A percentile compares a stretch with the other conserved stretches of the same genome.
Evolutionary conservation across 2,888 invertebrate species (phyloP).

Genomic region (Emmelina monodactyla): DNA sequence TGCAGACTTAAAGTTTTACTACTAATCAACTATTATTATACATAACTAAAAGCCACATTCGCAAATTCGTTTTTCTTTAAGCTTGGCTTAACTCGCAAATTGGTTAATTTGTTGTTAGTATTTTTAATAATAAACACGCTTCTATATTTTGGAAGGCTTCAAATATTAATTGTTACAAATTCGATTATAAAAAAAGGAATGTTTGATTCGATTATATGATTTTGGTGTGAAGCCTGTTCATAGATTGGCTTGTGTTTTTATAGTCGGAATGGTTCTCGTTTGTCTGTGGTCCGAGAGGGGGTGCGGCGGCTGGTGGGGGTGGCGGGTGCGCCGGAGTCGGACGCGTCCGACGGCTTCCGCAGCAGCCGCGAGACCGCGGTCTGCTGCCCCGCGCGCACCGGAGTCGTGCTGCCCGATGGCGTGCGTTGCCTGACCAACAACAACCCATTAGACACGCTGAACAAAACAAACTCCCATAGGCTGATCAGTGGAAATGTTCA

Average conservation of each 20-base stretch:
- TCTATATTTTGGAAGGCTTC: slow-evolving; percentile 19
- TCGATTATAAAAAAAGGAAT: slow-evolving; percentile 14
- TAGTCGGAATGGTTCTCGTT: slow-evolving; percentile 78
- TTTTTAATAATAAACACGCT: slow-evolving; percentile 32
- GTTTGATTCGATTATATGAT: slow-evolving; percentile 1
- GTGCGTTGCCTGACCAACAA: slow-evolving; percentile 81
- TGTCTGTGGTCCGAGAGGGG: slow-evolving; percentile 51
- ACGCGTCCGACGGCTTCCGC: slow-evolving; percentile 73
- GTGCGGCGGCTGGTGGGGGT: slow-evolving; percentile 49
- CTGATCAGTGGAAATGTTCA: too few relatives aligned
- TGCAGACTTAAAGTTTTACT: slow-evolving; percentile 64
- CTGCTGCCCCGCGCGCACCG: slow-evolving; percentile 70
- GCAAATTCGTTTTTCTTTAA: slow-evolving; percentile 47
- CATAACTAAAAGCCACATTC: slow-evolving; percentile 55
- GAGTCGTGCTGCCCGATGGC: slow-evolving; percentile 79
- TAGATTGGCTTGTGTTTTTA: slow-evolving; percentile 40
- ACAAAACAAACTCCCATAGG: too few relatives aligned
- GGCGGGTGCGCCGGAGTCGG: slow-evolving; percentile 67
- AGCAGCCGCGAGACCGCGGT: slow-evolving; percentile 70
- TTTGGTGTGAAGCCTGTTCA: not conserved
- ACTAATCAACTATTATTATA: slow-evolving; percentile 47
- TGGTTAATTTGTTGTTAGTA: slow-evolving; percentile 55
- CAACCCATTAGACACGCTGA: too few relatives aligned
- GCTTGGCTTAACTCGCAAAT: slow-evolving; percentile 60
- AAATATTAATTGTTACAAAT: slow-evolving; percentile 21